Evolutionary conservation across 2,888 invertebrate genomes (phyloP).

Genomic region (Archips crataeganus): DNA sequence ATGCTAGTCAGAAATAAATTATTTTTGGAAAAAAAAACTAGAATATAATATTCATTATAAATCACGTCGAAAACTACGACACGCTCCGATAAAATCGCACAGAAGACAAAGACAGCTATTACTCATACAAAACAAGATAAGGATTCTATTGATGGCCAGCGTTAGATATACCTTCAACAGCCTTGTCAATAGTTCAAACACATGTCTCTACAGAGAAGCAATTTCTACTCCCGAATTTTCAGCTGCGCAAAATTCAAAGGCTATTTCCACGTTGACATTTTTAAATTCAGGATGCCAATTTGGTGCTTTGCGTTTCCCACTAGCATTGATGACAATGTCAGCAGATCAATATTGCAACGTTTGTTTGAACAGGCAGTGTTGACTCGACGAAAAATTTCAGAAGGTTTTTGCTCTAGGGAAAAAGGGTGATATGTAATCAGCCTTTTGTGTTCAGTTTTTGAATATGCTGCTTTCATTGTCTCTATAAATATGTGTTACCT

Average conservation of each 20-base stretch:
- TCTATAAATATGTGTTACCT: too few relatives aligned
- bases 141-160: too few relatives aligned
- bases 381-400: background rate
- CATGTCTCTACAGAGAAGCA: background rate
- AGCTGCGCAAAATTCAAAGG: slow-evolving; percentile 1
- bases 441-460: background rate
- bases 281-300: slow-evolving; percentile 3
- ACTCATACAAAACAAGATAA: too few relatives aligned
- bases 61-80: too few relatives aligned
- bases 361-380: slow-evolving; percentile 19
- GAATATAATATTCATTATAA: too few relatives aligned
- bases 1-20: too few relatives aligned
- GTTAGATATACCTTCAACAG: too few relatives aligned
- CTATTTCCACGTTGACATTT: slow-evolving; percentile 4
- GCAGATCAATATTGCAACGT: slow-evolving; percentile 29
- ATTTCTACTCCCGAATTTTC: background rate
- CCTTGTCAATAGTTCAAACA: background rate
- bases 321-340: slow-evolving; percentile 8
- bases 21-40: too few relatives aligned
- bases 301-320: slow-evolving; percentile 4
- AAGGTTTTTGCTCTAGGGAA: background rate
- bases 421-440: background rate
- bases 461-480: background rate
- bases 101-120: too few relatives aligned
- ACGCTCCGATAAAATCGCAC: too few relatives aligned